Base-by-base conservation (phyloP, 64 coral and sea anemone species). In the Pachyseris speciosa region DNA sequence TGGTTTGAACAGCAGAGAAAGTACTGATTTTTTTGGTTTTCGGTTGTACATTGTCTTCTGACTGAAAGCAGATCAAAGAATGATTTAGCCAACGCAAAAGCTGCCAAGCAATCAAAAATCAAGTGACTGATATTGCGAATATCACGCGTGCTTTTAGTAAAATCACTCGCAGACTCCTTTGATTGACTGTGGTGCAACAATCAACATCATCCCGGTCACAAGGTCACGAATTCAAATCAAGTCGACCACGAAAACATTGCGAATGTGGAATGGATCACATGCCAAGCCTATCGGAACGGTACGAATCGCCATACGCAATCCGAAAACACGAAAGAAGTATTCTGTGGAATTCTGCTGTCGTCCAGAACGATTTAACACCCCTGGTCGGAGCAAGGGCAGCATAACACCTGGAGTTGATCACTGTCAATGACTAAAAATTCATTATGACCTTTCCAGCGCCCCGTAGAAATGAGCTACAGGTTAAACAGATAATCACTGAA, bases 301-400 rank as follows among this genome's bases (percentile, higher is more conserved):
- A n/a, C 36, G 69, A 42, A 72, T 72, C 34, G 33, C 9, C 34
- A 37, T 72, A 16, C 69, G 22, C 1, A 72, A 72, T 72, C 69
- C 39, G 34, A 72, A 72, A 38, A 72, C 34, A 2, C 69, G 34
- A 41, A 19, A 37, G 48, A 22, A 59, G 33, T 50, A 51, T 28
- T 63, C 24, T 5, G 59, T 63, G 16, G 31, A 71, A 71, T 71
- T 71, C n/a, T 39, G 67, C 40, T 0, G 67, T 40, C 20, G 67
- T 71, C 12, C 16, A 71, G 13, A 36, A 31, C 0, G 15, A 71
- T 71, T 19, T 71, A 19, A 71, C 34, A 44, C 83, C 85, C 0
- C 44, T 87, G 10, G 73, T 74, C 29, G 68, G 84, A 0, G 84
- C 84, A 68, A 74, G 69, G 58, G 63, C 86, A 20, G 85, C 85